Evolutionary conservation across 2,888 invertebrate genomes (phyloP).

Genomic region (Pimpla rufipes): DNA sequence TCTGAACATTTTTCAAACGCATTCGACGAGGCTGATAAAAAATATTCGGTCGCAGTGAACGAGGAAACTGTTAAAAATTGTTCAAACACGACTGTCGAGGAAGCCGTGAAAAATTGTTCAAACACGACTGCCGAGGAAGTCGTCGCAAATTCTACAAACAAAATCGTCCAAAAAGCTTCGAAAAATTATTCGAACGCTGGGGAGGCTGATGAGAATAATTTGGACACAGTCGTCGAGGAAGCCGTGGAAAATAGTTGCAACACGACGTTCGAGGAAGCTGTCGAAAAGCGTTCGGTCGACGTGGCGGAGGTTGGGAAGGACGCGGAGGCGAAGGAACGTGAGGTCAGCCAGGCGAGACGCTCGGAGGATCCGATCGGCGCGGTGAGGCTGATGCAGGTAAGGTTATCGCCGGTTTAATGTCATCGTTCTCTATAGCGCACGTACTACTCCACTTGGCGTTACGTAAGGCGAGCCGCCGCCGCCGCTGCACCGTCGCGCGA

Average conservation of each 20-base stretch:
- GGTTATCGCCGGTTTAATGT: conserved; percentile 69
- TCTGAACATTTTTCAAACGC: too few species aligned
- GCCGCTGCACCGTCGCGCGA: conserved; percentile 33
- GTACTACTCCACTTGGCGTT: conserved; percentile 35
- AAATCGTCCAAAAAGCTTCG: too few species aligned
- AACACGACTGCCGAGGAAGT: too few species aligned
- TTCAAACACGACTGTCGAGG: too few species aligned
- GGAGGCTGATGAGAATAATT: too few species aligned
- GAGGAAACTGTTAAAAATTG: too few species aligned
- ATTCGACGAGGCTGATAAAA: neutral
- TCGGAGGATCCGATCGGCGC: conserved; percentile 43
- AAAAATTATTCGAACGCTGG: too few species aligned
- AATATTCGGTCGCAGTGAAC: neutral
- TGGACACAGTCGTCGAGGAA: neutral
- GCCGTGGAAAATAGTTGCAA: neutral
- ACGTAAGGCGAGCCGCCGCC: conserved; percentile 19
- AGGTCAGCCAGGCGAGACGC: neutral
- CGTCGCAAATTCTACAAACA: too few species aligned
- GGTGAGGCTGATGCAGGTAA: conserved; percentile 79
- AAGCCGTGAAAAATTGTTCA: too few species aligned
- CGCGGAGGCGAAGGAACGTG: neutral
- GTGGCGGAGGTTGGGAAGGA: neutral
- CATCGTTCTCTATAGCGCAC: neutral
- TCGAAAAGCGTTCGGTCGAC: neutral
- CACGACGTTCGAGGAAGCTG: neutral